Percentiles rank a stretch among this genome's conserved stretches.
These are phyloP conservation scores for Chionomys nivalis DNA, from an alignment of 2,113 vertebrate species.

Conservation along the genomic window DNA sequence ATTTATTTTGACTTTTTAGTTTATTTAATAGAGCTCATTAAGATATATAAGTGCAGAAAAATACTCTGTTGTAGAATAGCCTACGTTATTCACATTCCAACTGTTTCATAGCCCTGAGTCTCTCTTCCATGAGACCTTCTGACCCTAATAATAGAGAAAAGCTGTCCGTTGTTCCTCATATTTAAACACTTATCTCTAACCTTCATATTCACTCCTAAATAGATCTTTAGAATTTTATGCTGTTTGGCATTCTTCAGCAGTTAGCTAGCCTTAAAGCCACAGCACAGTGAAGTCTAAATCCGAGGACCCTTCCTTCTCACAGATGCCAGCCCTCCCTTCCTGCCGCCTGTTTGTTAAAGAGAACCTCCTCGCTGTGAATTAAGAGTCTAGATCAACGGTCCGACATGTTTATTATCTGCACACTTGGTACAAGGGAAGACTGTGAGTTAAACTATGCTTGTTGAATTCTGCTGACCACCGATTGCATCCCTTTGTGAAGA, in stretches of 20 bases:
- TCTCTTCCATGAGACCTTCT: background rate
- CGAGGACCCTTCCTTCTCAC: background rate
- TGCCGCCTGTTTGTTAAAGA: background rate
- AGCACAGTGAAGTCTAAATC: background rate
- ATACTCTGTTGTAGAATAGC: background rate
- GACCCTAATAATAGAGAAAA: background rate
- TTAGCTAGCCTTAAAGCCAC: background rate
- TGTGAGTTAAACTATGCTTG: background rate
- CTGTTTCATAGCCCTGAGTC: background rate
- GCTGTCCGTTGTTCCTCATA: background rate
- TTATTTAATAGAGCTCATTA: background rate
- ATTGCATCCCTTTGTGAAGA: background rate
- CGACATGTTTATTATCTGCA: background rate
- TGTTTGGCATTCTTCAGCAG: background rate
- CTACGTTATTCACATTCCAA: background rate
- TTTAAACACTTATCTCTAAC: background rate
- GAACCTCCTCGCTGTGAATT: background rate
- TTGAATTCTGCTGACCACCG: background rate
- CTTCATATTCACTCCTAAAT: background rate
- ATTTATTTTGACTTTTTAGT: background rate
- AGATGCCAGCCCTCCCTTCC: background rate
- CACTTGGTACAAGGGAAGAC: rapidly evolving
- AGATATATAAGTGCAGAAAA: background rate
- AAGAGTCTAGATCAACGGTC: background rate
- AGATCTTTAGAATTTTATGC: background rate